Base-by-base conservation (phyloP, 2,113 vertebrate species). In the Odocoileus hemionus region DNA sequence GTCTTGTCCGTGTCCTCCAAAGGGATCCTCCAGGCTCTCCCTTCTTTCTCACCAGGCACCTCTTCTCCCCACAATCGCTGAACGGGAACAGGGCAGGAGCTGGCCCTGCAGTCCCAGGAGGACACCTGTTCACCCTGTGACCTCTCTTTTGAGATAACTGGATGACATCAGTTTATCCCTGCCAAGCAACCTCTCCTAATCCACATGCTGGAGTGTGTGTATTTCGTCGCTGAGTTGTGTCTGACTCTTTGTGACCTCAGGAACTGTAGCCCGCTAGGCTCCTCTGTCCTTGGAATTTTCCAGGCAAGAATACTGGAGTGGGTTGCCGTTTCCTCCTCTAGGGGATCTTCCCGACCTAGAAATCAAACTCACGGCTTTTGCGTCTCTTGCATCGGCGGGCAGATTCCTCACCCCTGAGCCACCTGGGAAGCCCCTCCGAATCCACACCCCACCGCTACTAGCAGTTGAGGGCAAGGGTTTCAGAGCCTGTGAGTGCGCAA, bases 221-320 rank as follows among this genome's bases (percentile, higher is more conserved):
- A 4, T 43, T 26, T 43, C 3, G 0, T 76, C 12, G 6, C 67
- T 13, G 5, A 76, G 36, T 43, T 1, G 0, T 76, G 6, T 26
- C 6, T 14, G 70, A 26, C 70, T 76, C 36, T 76, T 76, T 43
- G 70, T 14, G 11, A 76, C 36, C 70, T 26, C 25, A 76, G 11
- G 23, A 43, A 76, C 23, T 26, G 39, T 76, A 43, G 70, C 12
- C 70, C 1, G 6, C 39, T 26, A 76, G 39, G 39, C 70, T 76
- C 39, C 70, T 76, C 70, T 43, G 70, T 76, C 39, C 39, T 25
- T 43, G 23, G 39, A 43, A 43, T 76, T 43, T 76, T 76, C 36
- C 36, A 26, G 6, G 70, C 39, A 76, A 43, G 70, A 76, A 7
- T 76, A 43, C 23, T 43, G 23, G 70, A 7, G 70, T 76, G 70